phyloP scores from a whole-genome alignment of 2,113 vertebrate genomes.

The Catagonus wagneri region DNA sequence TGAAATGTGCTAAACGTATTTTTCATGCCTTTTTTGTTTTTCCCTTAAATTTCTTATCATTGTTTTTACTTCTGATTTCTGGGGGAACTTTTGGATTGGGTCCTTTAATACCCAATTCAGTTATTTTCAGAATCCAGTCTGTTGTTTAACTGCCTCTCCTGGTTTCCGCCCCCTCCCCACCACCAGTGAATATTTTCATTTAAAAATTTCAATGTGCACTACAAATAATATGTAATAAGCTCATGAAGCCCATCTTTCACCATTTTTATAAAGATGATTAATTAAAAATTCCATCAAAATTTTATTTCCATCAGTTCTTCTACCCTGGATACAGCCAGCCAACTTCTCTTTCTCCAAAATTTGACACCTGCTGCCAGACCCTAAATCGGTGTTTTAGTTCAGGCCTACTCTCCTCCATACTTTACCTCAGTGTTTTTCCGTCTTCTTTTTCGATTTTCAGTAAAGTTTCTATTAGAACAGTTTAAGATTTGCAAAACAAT shows the following conservation, averaged over 20 bases:
- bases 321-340: not conserved
- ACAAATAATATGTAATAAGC: not conserved
- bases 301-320: not conserved
- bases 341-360: not conserved
- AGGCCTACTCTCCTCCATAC: not conserved
- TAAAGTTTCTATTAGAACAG: not conserved
- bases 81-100: not conserved
- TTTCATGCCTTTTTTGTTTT: not conserved
- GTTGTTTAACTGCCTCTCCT: not conserved
- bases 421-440: not conserved
- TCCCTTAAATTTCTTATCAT: not conserved
- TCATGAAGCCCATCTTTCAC: not conserved
- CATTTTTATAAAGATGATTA: slow-evolving; percentile 17
- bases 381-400: not conserved
- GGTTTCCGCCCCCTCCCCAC: not conserved
- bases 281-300: slow-evolving; percentile 34
- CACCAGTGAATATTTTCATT: not conserved
- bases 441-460: not conserved
- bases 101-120: not conserved
- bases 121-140: not conserved
- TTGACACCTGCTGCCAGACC: not conserved
- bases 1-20: not conserved
- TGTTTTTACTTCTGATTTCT: slow-evolving; percentile 1
- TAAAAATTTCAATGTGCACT: not conserved
- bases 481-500: not conserved